phyloP scores from a whole-genome alignment of 2,888 invertebrate genomes.

The Limnephilus marmoratus region DNA sequence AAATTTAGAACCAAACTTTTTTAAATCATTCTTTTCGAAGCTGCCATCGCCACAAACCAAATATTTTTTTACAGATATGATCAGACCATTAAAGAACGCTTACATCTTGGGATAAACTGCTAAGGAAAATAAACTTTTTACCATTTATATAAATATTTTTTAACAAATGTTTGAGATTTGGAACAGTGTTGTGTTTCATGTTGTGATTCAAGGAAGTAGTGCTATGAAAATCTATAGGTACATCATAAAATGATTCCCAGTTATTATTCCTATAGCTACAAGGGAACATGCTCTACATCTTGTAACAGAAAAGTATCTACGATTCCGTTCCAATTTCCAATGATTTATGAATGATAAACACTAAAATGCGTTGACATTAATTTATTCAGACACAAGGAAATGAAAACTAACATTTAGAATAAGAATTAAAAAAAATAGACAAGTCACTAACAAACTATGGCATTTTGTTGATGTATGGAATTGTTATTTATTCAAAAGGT shows the following conservation, averaged over 20 bases:
- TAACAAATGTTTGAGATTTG: neutral
- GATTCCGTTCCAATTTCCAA: neutral
- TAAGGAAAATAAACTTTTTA: neutral
- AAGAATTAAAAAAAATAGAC: conserved; percentile 3
- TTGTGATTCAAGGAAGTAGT: conserved; percentile 5
- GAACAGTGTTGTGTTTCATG: neutral
- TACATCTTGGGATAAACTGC: neutral
- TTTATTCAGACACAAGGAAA: neutral
- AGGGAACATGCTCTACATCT: conserved; percentile 31
- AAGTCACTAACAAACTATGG: neutral
- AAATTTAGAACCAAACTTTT: neutral
- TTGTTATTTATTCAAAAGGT: neutral
- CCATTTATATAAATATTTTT: neutral
- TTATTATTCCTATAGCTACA: conserved; percentile 28
- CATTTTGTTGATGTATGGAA: neutral
- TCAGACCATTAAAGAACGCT: neutral
- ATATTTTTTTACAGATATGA: neutral
- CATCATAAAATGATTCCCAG: neutral
- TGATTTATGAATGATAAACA: conserved; percentile 36
- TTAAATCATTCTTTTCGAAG: neutral
- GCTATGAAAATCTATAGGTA: conserved; percentile 37
- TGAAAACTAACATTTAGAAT: conserved; percentile 31
- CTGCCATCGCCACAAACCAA: neutral
- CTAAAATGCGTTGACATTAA: conserved; percentile 21
- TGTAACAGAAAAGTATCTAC: neutral